These are phyloP conservation scores for Trachythela sp. DNA, from an alignment of 64 coral and sea anemone genomes.

Conservation along the genomic window DNA sequence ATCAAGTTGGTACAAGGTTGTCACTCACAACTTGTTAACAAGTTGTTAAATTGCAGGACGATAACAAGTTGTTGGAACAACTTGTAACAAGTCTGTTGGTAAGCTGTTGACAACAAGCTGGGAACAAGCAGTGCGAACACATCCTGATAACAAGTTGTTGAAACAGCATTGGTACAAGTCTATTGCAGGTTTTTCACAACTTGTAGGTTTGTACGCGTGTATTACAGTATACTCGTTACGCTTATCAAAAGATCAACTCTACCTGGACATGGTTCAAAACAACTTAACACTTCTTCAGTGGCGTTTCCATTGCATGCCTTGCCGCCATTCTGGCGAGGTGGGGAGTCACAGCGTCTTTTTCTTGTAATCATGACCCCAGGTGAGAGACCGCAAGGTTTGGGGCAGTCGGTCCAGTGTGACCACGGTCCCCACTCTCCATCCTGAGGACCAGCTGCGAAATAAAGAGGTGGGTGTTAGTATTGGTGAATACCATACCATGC, in stretches of 20 bases:
- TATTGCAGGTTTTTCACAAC: too few relatives aligned
- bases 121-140: too few relatives aligned
- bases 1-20: too few relatives aligned
- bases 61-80: too few relatives aligned
- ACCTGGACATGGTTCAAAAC: conserved; percentile 86
- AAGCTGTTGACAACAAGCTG: too few relatives aligned
- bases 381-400: conserved; percentile 69
- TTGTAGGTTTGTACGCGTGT: neutral
- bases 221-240: too few relatives aligned
- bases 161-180: too few relatives aligned
- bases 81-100: too few relatives aligned
- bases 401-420: conserved; percentile 64
- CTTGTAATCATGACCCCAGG: conserved; percentile 57
- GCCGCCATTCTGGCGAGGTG: conserved; percentile 85
- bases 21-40: too few relatives aligned
- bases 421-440: conserved; percentile 78
- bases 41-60: too few relatives aligned
- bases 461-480: neutral
- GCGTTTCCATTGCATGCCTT: conserved; percentile 63
- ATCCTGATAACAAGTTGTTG: too few relatives aligned
- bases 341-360: conserved; percentile 68
- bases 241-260: too few relatives aligned
- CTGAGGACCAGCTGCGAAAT: conserved; percentile 58
- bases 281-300: conserved; percentile 61
- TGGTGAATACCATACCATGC: neutral